These are phyloP conservation scores for Oceanodroma leucorhoa DNA, from an alignment of 2,797 vertebrate species.

Conservation along the genomic window DNA sequence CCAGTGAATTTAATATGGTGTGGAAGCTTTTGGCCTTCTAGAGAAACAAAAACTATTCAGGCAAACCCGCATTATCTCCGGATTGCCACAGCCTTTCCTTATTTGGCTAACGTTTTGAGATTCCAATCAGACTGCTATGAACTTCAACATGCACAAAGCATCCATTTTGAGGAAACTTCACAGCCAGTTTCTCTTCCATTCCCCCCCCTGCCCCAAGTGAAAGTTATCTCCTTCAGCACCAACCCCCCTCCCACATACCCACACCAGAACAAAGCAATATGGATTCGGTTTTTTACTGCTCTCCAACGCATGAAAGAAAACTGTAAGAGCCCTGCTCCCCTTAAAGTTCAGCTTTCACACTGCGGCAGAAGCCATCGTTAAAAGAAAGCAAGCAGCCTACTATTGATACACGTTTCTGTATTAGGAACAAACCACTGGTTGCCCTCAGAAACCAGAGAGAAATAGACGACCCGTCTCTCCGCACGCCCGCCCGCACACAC, in stretches of 20 bases:
- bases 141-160: slow-evolving; percentile 81
- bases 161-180: slow-evolving; percentile 78
- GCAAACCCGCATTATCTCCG: slow-evolving; percentile 80
- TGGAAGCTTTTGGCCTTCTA: slow-evolving; percentile 68
- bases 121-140: slow-evolving; percentile 82
- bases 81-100: slow-evolving; percentile 83
- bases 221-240: not conserved
- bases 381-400: not conserved
- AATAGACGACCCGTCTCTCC: not conserved
- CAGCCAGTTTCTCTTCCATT: slow-evolving; percentile 47
- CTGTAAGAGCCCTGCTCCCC: not conserved
- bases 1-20: not conserved
- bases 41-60: slow-evolving; percentile 61
- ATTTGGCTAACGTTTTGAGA: slow-evolving; percentile 84
- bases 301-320: not conserved
- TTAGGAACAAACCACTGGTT: not conserved
- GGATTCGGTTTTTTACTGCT: not conserved
- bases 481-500: not conserved
- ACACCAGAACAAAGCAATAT: slow-evolving; percentile 22
- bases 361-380: not conserved
- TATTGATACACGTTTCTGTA: not conserved
- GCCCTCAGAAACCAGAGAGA: not conserved
- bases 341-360: not conserved
- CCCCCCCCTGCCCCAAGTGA: not conserved
- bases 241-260: not conserved